Base-by-base conservation (phyloP, 2,888 invertebrate species). In the Nesidiocoris tenuis region DNA sequence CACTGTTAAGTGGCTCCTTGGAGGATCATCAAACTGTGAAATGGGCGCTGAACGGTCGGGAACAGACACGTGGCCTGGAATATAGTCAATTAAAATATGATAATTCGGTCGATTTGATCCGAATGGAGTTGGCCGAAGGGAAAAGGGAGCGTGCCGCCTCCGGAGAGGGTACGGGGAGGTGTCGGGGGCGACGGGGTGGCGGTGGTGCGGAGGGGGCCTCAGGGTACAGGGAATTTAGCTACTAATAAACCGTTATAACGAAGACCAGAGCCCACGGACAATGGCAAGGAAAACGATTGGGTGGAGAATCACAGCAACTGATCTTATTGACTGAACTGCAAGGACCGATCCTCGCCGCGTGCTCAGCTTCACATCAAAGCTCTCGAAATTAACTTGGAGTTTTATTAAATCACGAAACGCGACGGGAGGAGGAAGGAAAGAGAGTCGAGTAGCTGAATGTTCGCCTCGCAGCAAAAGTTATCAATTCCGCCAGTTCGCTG, bases 221-320 rank as follows among this genome's bases (percentile, higher is more conserved):
- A 39, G 22, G 22, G 67, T 55, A 55, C 55, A 39, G 9, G 67
- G 67, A 56, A 67, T n/a, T n/a, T 56, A 56, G 67, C 56, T 67
- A 67, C 67, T 67, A 67, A 55, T 56, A 67, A 67, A 67, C 67
- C 23, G 67, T 54, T 67, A 55, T 67, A 67, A 67, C 55, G 67
- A 67, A 67, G 67, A 67, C 67, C 56, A 22, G 56, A 22, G 17
- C 22, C 22, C 39, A 39, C 54, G 54, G 67, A 54, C 39, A 25
- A 67, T 54, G 22, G 67, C 17, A 55, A 56, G 3, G 56, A 67
- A 67, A 67, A 67, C 67, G 67, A 67, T 67, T 67, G 67, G 67
- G 55, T 67, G 67, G 67, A 67, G 67, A 67, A 67, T 67, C 67
- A 67, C 67, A 67, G 55, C 67, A 67, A 67, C 67, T 67, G 67